These are phyloP conservation scores for Gila orcuttii DNA, from an alignment of 2,113 vertebrate genomes.

Conservation along the genomic window DNA sequence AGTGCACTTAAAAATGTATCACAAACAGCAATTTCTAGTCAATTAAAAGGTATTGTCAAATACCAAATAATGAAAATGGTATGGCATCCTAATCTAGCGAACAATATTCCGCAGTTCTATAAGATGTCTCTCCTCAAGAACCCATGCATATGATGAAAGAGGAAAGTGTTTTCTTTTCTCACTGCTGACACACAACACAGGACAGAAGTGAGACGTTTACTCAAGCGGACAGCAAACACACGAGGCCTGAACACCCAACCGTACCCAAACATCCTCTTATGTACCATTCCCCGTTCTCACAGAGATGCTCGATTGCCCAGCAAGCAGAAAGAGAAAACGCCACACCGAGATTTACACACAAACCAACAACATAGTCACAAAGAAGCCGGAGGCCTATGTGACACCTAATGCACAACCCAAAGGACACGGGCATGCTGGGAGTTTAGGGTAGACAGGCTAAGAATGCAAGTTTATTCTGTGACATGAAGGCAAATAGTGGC, in stretches of 20 bases:
- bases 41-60: too few species aligned
- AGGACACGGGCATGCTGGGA: conserved; percentile 10
- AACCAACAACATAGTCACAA: not conserved
- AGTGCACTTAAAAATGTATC: not conserved
- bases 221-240: conserved; percentile 38
- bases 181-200: not conserved
- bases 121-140: not conserved
- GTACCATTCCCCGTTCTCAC: not conserved
- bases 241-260: not conserved
- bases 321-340: conserved; percentile 25
- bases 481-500: conserved; percentile 52
- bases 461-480: conserved; percentile 41
- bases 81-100: not conserved
- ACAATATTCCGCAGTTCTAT: not conserved
- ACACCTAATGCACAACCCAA: not conserved
- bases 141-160: not conserved
- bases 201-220: conserved; percentile 32
- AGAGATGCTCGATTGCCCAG: conserved; percentile 1
- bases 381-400: not conserved
- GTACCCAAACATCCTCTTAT: conserved; percentile 13
- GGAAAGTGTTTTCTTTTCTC: not conserved
- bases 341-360: not conserved
- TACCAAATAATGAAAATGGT: too few species aligned
- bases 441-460: not conserved
- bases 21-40: not conserved